phyloP scores from a whole-genome alignment of 2,888 invertebrate species.

The Belgica antarctica region DNA sequence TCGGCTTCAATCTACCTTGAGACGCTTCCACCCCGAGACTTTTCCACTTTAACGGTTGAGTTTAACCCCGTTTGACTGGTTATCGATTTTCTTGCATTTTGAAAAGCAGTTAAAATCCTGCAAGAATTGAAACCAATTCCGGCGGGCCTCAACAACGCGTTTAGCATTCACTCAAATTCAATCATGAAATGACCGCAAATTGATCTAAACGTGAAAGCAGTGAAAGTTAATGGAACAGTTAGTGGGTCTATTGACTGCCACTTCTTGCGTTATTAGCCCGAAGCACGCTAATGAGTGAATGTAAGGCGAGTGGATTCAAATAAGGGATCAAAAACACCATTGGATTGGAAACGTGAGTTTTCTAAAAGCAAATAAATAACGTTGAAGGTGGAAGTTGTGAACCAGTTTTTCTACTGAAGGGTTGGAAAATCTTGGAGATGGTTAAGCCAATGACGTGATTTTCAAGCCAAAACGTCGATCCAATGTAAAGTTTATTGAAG shows the following conservation, averaged over 20 bases:
- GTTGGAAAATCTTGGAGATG: no score
- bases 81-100: conserved; percentile 3
- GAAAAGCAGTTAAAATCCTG: neutral
- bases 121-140: neutral
- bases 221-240: neutral
- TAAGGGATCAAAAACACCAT: neutral
- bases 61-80: no score
- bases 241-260: conserved; percentile 9
- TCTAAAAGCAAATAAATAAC: no score
- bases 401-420: no score
- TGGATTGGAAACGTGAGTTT: no score
- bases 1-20: neutral
- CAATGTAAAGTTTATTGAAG: no score
- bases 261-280: conserved; percentile 7
- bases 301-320: neutral
- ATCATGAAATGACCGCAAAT: neutral
- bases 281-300: conserved; percentile 17
- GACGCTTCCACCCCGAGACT: neutral
- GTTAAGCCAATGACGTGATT: no score
- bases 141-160: neutral
- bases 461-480: no score
- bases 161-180: neutral
- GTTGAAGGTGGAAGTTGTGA: no score
- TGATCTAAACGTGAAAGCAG: neutral
- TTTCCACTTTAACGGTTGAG: neutral